Conservation (phyloP, 2,888 invertebrate species). For the Phyllotreta cruciferae region DNA sequence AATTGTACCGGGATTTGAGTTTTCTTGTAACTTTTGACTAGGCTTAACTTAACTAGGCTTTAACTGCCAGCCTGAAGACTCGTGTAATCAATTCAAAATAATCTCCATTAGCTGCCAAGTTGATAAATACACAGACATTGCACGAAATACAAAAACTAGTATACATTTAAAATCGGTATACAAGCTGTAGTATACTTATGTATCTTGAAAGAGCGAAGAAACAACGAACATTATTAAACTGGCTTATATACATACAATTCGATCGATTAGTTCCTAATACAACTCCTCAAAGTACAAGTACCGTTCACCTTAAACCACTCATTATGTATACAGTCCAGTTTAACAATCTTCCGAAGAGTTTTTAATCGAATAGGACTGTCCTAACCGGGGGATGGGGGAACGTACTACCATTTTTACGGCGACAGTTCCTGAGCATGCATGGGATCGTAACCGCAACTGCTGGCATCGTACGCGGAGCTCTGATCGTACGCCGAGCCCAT, state of each 20-base stretch:
- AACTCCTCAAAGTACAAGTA: too few relatives aligned
- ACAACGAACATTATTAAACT: neutral
- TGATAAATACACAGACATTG: slow-evolving; percentile 34
- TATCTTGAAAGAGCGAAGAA: slow-evolving; percentile 28
- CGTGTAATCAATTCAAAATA: slow-evolving; percentile 18
- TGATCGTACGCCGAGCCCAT: slow-evolving; percentile 93
- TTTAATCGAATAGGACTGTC: too few relatives aligned
- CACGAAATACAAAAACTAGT: slow-evolving; percentile 33
- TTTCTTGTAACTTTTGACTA: too few relatives aligned
- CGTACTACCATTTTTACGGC: slow-evolving; percentile 58
- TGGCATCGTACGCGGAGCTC: slow-evolving; percentile 86
- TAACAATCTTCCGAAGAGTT: too few relatives aligned
- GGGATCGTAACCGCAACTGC: slow-evolving; percentile 90
- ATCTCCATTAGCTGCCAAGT: slow-evolving; percentile 29
- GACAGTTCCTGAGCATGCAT: slow-evolving; percentile 86
- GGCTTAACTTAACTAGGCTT: too few relatives aligned
- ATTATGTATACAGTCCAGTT: too few relatives aligned
- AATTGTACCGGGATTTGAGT: too few relatives aligned
- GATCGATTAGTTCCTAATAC: too few relatives aligned
- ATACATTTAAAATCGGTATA: slow-evolving; percentile 35
- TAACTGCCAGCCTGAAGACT: slow-evolving; percentile 2
- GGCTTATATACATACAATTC: too few relatives aligned
- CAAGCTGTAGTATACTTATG: slow-evolving; percentile 32
- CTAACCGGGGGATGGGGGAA: neutral
- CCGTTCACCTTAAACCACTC: too few relatives aligned